Conservation (phyloP, 2,797 vertebrate species). For the Chelidonichthys spinosus region DNA sequence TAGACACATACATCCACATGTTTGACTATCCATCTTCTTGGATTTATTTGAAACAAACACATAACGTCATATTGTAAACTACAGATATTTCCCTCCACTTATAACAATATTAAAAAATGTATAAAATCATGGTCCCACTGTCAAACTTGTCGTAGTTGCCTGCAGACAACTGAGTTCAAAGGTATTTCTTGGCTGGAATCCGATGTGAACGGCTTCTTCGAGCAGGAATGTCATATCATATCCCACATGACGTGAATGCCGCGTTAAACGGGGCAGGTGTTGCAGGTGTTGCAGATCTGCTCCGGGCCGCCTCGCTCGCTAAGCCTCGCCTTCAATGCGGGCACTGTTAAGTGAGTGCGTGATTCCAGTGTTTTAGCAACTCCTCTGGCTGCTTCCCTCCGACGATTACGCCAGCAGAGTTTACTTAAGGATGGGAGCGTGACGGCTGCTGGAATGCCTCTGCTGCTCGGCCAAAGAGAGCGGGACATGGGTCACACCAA, state of each 20-base stretch:
- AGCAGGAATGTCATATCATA: slow-evolving; percentile 47
- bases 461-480: slow-evolving; percentile 64
- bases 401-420: slow-evolving; percentile 71
- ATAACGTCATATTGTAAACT: slow-evolving; percentile 1
- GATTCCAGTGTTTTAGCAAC: slow-evolving; percentile 70
- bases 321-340: slow-evolving; percentile 69
- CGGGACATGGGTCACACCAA: slow-evolving; percentile 76
- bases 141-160: slow-evolving; percentile 38
- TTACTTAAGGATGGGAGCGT: slow-evolving; percentile 79
- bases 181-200: slow-evolving; percentile 47
- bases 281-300: slow-evolving; percentile 76
- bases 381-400: slow-evolving; percentile 61
- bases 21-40: background rate
- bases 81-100: slow-evolving; percentile 15
- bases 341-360: slow-evolving; percentile 73
- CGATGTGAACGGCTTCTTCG: slow-evolving; percentile 30
- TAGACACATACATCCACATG: no score
- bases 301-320: slow-evolving; percentile 53
- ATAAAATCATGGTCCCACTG: slow-evolving; percentile 3
- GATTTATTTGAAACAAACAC: slow-evolving; percentile 3
- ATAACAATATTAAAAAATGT: slow-evolving; percentile 19
- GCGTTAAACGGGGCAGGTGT: slow-evolving; percentile 72
- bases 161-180: slow-evolving; percentile 43
- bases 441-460: slow-evolving; percentile 79
- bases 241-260: slow-evolving; percentile 50